Evolutionary conservation across 2,888 invertebrate genomes (phyloP).

Genomic region (Muschampia plurimacula): DNA sequence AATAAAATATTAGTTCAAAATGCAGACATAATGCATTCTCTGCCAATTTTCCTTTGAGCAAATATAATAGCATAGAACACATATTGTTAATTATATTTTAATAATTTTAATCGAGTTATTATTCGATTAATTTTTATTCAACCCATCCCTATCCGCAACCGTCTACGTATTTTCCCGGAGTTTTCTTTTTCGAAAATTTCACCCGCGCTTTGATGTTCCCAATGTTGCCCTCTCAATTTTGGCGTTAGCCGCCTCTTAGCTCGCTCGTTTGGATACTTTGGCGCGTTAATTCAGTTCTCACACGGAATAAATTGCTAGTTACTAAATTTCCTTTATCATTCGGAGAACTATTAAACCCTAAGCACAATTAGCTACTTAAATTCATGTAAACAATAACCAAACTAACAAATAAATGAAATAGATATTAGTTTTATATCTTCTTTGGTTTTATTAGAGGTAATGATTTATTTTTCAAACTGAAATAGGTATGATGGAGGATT

Average conservation of each 20-base stretch:
- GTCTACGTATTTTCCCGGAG: conserved; percentile 49
- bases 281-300: conserved; percentile 30
- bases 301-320: conserved; percentile 22
- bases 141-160: conserved; percentile 34
- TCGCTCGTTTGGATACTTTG: conserved; percentile 36
- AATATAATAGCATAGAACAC: no score
- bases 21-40: no score
- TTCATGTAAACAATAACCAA: no score
- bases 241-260: conserved; percentile 52
- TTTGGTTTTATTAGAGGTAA: no score
- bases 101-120: conserved; percentile 10
- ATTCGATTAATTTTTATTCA: conserved; percentile 17
- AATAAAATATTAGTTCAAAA: no score
- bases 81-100: no score
- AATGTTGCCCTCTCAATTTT: conserved; percentile 66
- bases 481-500: no score
- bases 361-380: not conserved
- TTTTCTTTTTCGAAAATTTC: conserved; percentile 60
- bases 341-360: not conserved
- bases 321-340: conserved; percentile 19
- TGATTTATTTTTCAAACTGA: no score
- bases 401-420: no score
- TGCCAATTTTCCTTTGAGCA: no score
- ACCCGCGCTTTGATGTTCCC: conserved; percentile 63
- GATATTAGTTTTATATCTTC: no score